Conservation (phyloP, 2,888 invertebrate species). For the Rotaria macrura region DNA sequence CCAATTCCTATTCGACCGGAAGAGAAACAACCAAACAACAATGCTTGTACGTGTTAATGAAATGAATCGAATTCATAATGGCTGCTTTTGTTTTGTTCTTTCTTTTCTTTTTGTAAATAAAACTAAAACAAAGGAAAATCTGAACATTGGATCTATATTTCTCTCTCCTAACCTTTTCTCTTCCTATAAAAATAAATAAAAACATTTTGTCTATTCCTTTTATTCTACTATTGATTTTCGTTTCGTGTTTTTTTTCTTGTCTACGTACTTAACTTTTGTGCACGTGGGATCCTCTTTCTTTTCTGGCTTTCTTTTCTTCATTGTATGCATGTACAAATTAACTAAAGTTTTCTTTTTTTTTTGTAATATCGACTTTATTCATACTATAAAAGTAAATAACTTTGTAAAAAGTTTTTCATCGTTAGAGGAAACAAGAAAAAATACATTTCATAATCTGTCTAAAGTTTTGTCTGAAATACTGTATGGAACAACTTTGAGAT, state of each 20-base stretch:
- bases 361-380: background rate
- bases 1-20: conserved; percentile 18
- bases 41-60: background rate
- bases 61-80: background rate
- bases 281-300: background rate
- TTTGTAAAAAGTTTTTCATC: too few species aligned
- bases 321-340: background rate
- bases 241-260: background rate
- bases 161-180: background rate
- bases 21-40: background rate
- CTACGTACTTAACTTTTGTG: background rate
- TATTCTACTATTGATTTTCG: background rate
- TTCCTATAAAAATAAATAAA: background rate
- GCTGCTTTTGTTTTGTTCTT: background rate
- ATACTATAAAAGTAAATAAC: background rate
- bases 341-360: background rate
- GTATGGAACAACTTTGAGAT: too few species aligned
- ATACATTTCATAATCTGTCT: too few species aligned
- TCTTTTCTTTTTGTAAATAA: background rate
- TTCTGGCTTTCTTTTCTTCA: background rate
- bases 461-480: too few species aligned
- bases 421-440: too few species aligned
- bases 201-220: background rate
- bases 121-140: background rate
- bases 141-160: background rate